Percentiles rank a stretch among this genome's conserved stretches.
Evolutionary conservation across 2,797 vertebrate genomes (phyloP).

Genomic region (Labroides dimidiatus): DNA sequence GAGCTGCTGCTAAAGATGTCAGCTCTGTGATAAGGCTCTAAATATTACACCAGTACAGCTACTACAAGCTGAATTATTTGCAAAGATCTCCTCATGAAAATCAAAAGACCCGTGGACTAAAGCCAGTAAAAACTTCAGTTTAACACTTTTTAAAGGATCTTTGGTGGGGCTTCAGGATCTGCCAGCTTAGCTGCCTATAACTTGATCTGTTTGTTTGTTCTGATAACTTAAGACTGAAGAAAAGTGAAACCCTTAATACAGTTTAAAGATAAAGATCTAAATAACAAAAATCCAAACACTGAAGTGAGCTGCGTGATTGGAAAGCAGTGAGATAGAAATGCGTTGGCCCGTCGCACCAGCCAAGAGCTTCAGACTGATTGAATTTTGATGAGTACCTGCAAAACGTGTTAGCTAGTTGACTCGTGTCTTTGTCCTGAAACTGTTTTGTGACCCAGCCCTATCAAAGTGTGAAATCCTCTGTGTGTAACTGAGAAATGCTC

Average conservation of each 20-base stretch:
- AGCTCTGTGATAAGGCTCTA: neutral
- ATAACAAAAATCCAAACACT: too few relatives aligned
- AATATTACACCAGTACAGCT: too few relatives aligned
- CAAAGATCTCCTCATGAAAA: neutral
- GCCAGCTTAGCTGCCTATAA: neutral
- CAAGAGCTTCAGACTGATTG: too few relatives aligned
- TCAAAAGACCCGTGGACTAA: neutral
- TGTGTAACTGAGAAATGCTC: slow-evolving; percentile 72
- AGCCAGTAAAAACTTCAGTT: neutral
- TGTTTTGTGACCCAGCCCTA: neutral
- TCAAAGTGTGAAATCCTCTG: slow-evolving; percentile 80
- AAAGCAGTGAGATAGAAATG: too few relatives aligned
- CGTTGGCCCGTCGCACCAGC: too few relatives aligned
- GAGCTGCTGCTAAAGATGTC: neutral
- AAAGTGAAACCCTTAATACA: neutral
- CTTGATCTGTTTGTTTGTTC: neutral
- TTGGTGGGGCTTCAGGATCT: neutral
- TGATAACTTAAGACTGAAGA: neutral
- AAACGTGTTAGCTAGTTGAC: too few relatives aligned
- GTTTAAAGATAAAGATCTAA: neutral
- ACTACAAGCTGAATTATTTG: too few relatives aligned
- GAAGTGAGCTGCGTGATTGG: too few relatives aligned
- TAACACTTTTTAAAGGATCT: too few relatives aligned
- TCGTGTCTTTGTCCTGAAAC: too few relatives aligned
- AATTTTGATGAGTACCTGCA: too few relatives aligned